phyloP scores from a whole-genome alignment of 1,140 invertebrate species.

The Battus philenor region DNA sequence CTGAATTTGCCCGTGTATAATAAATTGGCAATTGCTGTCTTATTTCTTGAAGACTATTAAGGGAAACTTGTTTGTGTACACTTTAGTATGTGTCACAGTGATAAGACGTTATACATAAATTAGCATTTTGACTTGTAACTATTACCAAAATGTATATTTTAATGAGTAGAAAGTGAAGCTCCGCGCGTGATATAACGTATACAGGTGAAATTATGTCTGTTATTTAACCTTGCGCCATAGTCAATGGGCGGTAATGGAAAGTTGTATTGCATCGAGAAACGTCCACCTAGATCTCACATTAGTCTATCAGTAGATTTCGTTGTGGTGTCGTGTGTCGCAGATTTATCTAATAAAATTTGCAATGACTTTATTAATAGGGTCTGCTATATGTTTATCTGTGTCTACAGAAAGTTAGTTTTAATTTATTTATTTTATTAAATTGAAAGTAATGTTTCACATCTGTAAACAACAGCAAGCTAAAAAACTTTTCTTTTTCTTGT shows the following conservation, averaged over 20 bases:
- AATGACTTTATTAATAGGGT: slow-evolving; percentile 50
- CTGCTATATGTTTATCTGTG: slow-evolving; percentile 52
- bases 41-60: no score
- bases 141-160: slow-evolving; percentile 26
- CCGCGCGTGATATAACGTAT: slow-evolving; percentile 54
- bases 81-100: no score
- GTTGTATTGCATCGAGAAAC: slow-evolving; percentile 27
- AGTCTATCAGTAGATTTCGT: slow-evolving; percentile 34
- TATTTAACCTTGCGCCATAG: slow-evolving; percentile 45
- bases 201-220: slow-evolving; percentile 65
- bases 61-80: no score
- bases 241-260: slow-evolving; percentile 43
- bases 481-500: background rate
- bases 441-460: no score
- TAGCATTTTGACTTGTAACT: slow-evolving; percentile 1
- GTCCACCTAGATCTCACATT: slow-evolving; percentile 19
- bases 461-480: background rate
- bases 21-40: no score
- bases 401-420: slow-evolving; percentile 43
- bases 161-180: slow-evolving; percentile 53
- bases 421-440: background rate
- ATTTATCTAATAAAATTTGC: slow-evolving; percentile 17
- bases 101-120: background rate
- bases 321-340: slow-evolving; percentile 18
- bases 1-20: no score